Evolutionary conservation across 2,113 vertebrate genomes (phyloP).

Genomic region (Tympanuchus pallidicinctus): DNA sequence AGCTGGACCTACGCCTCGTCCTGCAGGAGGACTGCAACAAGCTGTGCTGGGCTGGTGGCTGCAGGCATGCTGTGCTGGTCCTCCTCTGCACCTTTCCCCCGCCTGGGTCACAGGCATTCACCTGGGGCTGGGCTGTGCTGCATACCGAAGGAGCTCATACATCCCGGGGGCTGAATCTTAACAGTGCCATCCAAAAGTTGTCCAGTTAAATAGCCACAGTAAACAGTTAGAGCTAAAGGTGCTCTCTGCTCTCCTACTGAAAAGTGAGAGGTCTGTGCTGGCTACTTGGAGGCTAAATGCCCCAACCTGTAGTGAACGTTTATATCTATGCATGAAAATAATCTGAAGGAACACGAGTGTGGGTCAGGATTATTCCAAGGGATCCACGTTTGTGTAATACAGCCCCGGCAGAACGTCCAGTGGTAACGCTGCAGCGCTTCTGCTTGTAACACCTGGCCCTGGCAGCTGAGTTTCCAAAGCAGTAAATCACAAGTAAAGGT

Average conservation of each 20-base stretch:
- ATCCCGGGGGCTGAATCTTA: background rate
- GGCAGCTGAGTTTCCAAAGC: constrained; percentile 10
- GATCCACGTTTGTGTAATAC: background rate
- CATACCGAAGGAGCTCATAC: background rate
- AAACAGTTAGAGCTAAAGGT: background rate
- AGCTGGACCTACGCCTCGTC: background rate
- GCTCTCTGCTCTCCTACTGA: background rate
- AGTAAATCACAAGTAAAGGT: constrained; percentile 31
- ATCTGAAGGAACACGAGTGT: background rate
- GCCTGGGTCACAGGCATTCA: background rate
- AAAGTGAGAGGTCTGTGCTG: background rate
- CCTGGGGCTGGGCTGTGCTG: background rate
- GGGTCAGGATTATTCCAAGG: background rate
- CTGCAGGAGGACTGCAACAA: background rate
- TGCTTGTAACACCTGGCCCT: background rate
- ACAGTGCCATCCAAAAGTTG: background rate
- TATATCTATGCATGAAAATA: constrained; percentile 2
- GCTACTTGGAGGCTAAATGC: background rate
- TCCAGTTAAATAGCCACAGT: background rate
- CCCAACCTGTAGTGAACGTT: background rate
- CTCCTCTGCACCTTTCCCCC: background rate
- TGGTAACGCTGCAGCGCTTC: background rate
- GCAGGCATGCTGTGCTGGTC: fast-evolving
- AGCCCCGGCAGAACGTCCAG: background rate
- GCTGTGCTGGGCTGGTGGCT: fast-evolving